Conservation (phyloP, 2,797 vertebrate species). For the Pitangus sulphuratus region DNA sequence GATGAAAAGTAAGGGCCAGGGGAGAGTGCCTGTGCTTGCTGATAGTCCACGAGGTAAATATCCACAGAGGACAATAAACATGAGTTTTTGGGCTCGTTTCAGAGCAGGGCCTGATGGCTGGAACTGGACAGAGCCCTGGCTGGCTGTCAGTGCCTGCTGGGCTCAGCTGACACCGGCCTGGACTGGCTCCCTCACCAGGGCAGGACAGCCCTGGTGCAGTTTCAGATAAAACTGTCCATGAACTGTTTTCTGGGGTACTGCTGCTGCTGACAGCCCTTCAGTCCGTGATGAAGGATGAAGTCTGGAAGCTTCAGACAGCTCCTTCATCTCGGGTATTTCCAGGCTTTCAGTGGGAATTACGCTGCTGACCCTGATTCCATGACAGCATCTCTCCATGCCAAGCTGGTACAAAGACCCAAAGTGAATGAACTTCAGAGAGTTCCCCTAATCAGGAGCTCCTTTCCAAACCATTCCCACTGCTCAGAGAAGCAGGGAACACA, state of each 20-base stretch:
- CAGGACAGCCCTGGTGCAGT: background rate
- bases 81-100: fast-evolving
- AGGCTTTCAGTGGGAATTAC: background rate
- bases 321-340: background rate
- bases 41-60: background rate
- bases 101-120: background rate
- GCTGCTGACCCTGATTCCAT: background rate
- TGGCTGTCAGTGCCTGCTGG: background rate
- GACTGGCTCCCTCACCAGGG: background rate
- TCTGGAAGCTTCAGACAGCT: background rate
- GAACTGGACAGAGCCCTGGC: background rate
- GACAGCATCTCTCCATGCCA: background rate
- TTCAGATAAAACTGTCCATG: background rate
- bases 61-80: fast-evolving
- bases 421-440: background rate
- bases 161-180: background rate
- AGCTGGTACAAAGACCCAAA: background rate
- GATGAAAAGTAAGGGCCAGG: background rate
- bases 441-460: background rate
- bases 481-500: background rate
- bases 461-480: background rate
- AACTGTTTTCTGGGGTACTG: background rate
- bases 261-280: background rate
- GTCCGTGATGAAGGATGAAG: background rate
- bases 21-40: background rate